Evolutionary conservation across 2,113 vertebrate species (phyloP).

Genomic region (Prionailurus viverrinus): DNA sequence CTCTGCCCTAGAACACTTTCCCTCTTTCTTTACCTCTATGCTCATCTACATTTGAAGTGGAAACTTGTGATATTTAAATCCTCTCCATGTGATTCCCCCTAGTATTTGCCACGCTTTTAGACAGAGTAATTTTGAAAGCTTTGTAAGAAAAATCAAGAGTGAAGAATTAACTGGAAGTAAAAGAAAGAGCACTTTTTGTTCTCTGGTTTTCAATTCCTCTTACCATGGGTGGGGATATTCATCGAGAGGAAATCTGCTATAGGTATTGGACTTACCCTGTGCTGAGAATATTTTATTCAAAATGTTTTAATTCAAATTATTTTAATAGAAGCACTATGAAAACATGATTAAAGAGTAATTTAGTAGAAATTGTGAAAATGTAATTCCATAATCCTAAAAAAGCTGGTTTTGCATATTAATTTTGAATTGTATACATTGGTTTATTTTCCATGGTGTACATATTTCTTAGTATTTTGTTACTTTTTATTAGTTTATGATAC

Average conservation of each 20-base stretch:
- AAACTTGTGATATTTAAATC: slow-evolving; percentile 29
- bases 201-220: not conserved
- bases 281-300: not conserved
- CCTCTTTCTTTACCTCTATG: not conserved
- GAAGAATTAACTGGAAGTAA: not conserved
- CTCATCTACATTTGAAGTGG: not conserved
- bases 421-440: not conserved
- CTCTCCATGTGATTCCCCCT: not conserved
- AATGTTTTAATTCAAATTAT: not conserved
- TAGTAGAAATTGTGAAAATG: slow-evolving; percentile 1
- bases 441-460: not conserved
- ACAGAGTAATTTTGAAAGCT: not conserved
- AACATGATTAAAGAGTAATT: not conserved
- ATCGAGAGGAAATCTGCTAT: not conserved
- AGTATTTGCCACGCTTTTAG: not conserved
- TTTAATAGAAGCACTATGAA: not conserved
- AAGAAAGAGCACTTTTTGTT: not conserved
- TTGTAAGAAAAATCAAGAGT: not conserved
- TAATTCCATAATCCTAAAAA: not conserved
- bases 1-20: not conserved
- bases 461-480: not conserved
- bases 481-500: slow-evolving; percentile 13
- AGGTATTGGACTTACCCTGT: not conserved
- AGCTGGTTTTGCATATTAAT: slow-evolving; percentile 5
- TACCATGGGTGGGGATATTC: not conserved